Base-by-base conservation (phyloP, 2,797 vertebrate genomes). In the Oryzias dopingdopingensis region DNA sequence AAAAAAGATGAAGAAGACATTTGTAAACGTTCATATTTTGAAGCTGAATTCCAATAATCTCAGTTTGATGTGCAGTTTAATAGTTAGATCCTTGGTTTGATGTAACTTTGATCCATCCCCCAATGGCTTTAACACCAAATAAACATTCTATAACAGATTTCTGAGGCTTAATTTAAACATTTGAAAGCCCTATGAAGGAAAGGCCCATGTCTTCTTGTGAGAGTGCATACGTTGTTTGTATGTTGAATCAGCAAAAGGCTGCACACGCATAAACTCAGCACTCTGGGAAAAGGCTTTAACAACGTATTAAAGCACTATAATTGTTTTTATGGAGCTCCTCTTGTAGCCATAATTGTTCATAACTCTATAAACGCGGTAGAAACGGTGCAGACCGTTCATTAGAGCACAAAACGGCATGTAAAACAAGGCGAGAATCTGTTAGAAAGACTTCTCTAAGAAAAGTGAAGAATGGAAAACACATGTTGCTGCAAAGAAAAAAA, bases 261-360 rank as follows among this genome's bases (percentile, higher is more conserved):
- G n/a, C 23, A 44, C 42, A 42, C 26, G 22, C 54, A 54, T 23
- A 23, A 45, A 50, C 29, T 26, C 42, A 23, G 32, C 41, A 41
- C 47, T 51, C 22, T 70, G 62, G 48, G 63, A 70, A 70, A 55
- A 53, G 41, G 48, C 44, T 75, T 26, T 47, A 69, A 74, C 64
- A 10, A 44, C 17, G 12, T 54, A 49, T 74, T 78, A 68, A 65
- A 78, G 57, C 53, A 37, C 57, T 65, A 41, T 66, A 68, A 65
- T 59, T 17, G 55, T 55, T 73, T 77, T 75, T 74, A 77, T 75
- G 63, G 78, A 70, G 61, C 58, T 51, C 69, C 55, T 58, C 70
- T 73, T 72, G 62, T 53, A 65, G 61, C 74, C 62, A 56, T 66
- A 81, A 77, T 64, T 59, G 69, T 74, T 77, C 59, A 63, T 46